Evolutionary conservation across 2,797 vertebrate species (phyloP).

Genomic region (Serranus cabrilla): DNA sequence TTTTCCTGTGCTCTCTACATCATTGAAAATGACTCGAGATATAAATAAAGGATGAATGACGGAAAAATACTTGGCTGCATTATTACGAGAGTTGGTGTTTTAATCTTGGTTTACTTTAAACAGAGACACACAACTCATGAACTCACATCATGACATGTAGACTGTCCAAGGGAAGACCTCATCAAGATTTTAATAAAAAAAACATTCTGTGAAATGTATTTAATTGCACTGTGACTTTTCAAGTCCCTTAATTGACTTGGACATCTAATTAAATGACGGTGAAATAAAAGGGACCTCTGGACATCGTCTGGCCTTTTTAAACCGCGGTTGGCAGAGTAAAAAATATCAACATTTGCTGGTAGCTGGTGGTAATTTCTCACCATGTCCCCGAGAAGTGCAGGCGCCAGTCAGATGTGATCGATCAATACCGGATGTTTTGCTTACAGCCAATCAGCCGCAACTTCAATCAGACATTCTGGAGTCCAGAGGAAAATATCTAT

Average conservation of each 20-base stretch:
- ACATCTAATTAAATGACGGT: background rate
- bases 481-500: conserved; percentile 67
- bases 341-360: conserved; percentile 16
- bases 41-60: too few relatives aligned
- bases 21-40: too few relatives aligned
- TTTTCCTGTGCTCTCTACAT: too few relatives aligned
- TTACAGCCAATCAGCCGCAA: conserved; percentile 68
- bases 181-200: background rate
- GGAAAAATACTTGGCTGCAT: too few relatives aligned
- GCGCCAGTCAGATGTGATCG: conserved; percentile 46
- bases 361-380: conserved; percentile 35
- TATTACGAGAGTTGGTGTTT: conserved; percentile 1
- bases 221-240: background rate
- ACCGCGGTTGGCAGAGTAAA: background rate
- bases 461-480: conserved; percentile 66
- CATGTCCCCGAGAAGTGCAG: conserved; percentile 15
- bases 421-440: conserved; percentile 69
- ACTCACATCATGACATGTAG: background rate
- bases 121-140: background rate
- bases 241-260: background rate
- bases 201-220: background rate
- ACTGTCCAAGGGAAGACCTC: background rate
- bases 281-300: background rate
- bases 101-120: conserved; percentile 14
- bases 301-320: background rate